Base-by-base conservation (phyloP, 2,888 invertebrate species). In the Netelia inedita region DNA sequence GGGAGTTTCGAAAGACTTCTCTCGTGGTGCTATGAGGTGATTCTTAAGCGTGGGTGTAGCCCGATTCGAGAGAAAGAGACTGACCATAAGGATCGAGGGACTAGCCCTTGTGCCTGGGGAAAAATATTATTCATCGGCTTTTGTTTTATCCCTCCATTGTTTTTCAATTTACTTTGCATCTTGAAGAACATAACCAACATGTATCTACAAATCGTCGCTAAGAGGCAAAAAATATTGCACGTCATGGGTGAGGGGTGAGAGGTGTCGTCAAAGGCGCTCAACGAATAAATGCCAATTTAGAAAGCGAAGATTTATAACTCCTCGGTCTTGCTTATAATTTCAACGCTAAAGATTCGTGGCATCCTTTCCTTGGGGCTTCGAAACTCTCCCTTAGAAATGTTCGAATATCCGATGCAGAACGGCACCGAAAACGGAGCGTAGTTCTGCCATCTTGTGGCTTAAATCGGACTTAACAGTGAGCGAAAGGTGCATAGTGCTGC, bases 1-100 rank as follows among this genome's bases (percentile, higher is more conserved):
- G 85, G 85, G 82, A 82, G 79, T 85, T 85, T 82, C 82, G 82
- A 85, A 82, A 79, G 79, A 79, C 65, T 71, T 65, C 53, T 35
- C 57, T 53, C 23, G 73, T 66, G 46, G 61, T 50, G 69, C 61
- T 79, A 69, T 57, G 78, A 81, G 79, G 79, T 79, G 78, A 85
- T 85, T 75, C 59, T 74, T 57, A 68, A 63, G 79, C 53, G 85
- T 85, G 85, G 85, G 85, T 75, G 85, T 66, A 75, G 66, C 55
- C 78, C 66, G 78, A 73, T 65, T 75, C 61, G 41, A 35, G 53
- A 28, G 55, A 6, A 6, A 23, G 65, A 66, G 65, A 14, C 69
- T 21, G 74, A 50, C 35, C 50, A 55, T 43, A 65, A 83, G 69
- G 69, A 71, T 55, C 57, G 66, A 75, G 66, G 68, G 19, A 11